A percentile compares a stretch with the other conserved stretches of the same genome.
Conservation (phyloP, 2,113 vertebrate species). For the Nothocercus julius region DNA sequence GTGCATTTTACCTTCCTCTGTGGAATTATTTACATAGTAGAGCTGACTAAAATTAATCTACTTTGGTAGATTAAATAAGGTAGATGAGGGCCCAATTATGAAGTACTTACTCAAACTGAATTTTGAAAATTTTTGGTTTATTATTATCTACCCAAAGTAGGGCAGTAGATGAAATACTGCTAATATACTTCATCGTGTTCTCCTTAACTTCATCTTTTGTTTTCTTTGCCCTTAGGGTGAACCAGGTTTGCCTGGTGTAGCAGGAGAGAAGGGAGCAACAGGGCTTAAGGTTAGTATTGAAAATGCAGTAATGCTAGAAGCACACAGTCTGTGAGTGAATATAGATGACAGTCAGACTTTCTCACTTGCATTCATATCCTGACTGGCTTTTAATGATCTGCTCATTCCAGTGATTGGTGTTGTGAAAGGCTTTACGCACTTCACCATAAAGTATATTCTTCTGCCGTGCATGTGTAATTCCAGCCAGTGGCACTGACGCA, state of each 20-base stretch:
- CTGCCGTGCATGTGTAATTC: background rate
- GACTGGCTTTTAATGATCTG: background rate
- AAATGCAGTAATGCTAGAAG: constrained; percentile 9
- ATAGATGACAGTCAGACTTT: background rate
- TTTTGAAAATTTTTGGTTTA: background rate
- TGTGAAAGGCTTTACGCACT: constrained; percentile 5
- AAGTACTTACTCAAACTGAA: background rate
- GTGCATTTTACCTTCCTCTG: background rate
- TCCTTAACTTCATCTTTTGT: background rate
- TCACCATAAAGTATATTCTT: constrained; percentile 23
- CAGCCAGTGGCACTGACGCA: background rate
- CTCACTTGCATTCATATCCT: background rate
- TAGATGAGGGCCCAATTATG: background rate
- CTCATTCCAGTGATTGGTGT: background rate
- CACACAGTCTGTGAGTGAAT: background rate
- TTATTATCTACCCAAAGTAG: background rate
- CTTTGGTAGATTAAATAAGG: background rate
- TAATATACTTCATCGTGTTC: background rate
- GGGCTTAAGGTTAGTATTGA: constrained; percentile 87
- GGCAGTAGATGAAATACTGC: background rate
- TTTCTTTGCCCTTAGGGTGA: constrained; percentile 84
- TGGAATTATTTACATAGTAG: background rate
- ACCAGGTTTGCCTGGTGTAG: constrained; percentile 82
- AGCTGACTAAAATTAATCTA: background rate
- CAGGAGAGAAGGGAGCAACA: constrained; percentile 85